Base-by-base conservation (phyloP, 2,888 invertebrate genomes). In the Apomyelois bistriatella region DNA sequence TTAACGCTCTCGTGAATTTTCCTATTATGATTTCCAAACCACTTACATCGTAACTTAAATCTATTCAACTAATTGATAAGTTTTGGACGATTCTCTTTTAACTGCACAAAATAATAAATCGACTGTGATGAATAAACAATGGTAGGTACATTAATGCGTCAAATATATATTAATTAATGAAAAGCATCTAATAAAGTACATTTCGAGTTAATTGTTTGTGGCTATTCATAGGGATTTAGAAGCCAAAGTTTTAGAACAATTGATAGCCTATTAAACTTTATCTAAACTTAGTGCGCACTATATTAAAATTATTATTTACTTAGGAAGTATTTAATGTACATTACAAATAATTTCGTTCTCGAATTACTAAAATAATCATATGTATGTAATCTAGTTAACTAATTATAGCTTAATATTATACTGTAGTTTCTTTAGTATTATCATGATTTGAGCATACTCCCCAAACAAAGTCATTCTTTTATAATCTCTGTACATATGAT, bases 251-350 rank as follows among this genome's bases (percentile, higher is more conserved):
- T 66, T 63, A 55, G 49, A 51, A 55, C 58, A 61, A 61, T 50
- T 41, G 15, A 37, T 48, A 48, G 58, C 56, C 55, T 57, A 70
- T 70, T 76, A 74, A 65, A 61, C 59, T 70, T 76, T 72, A 70
- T 55, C 71, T 66, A 76, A 74, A 65, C 75, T 79, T 82, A 82
- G 74, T 78, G 79, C 82, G 78, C 70, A 78, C 76, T 83, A 83
- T 68, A 94, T 82, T 79, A 94, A 59, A 88, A 91, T 65, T 93
- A 92, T 68, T 91, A 43, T 72, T 93, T 92, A 53, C 82, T 90
- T 59, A 76, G 54, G 37, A 48, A 36, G 53, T 59, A 58, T 57
- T 61, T 92, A 67, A 91, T 90, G 66, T 87, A 91, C 59, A 77
- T 93, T 74, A 92, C 91, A 68, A 93, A 94, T 80, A 82, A 85